Base-by-base conservation (phyloP, 2,888 invertebrate species). In the Crioceris asparagi region DNA sequence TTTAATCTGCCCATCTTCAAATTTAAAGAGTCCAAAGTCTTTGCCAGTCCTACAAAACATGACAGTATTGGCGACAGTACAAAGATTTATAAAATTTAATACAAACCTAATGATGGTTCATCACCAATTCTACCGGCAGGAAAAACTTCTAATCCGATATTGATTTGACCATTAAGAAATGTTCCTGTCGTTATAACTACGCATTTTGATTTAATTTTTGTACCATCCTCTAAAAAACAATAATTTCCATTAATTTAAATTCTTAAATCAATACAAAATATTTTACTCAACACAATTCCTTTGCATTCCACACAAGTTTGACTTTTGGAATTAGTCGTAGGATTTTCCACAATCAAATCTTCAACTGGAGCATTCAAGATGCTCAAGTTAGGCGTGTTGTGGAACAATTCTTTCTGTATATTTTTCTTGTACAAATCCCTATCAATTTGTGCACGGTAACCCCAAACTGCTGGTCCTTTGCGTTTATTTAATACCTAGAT, bases 401-500 rank as follows among this genome's bases (percentile, higher is more conserved):
- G 56, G 40, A 76, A 72, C 15, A 90, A 60, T 58, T 83, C 81
- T 4, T 67, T 57, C 58, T 91, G 90, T 31, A 92, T 66, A 47
- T 83, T 70, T 40, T 67, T 62, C 57, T 83, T 88, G 61, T 90
- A 92, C 8, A 91, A 65, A 33, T 67, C 62, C 11, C 91, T 68
- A 61, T 92, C 91, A 42, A 92, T 90, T 68, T 91, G 90, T 5
- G 91, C 90, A 40, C 91, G 64, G 4, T 79, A 75, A 4, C 91
- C 91, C 83, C 87, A 86, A 1, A 91, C 91, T 2, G 91, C 91
- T 7, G 90, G 87, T 0, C 91, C 91, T 59, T 83, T 84, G 0
- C 75, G 63, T 47, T 68, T 74, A 61, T 91, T 91, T n/a, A 91
- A 63, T 12, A 84, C 68, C 73, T 72, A 29, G 6, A 51, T 25